Percentiles rank a stretch among this genome's conserved stretches.
Conservation (phyloP, 2,888 invertebrate genomes). For the Drosophila meridiana region DNA sequence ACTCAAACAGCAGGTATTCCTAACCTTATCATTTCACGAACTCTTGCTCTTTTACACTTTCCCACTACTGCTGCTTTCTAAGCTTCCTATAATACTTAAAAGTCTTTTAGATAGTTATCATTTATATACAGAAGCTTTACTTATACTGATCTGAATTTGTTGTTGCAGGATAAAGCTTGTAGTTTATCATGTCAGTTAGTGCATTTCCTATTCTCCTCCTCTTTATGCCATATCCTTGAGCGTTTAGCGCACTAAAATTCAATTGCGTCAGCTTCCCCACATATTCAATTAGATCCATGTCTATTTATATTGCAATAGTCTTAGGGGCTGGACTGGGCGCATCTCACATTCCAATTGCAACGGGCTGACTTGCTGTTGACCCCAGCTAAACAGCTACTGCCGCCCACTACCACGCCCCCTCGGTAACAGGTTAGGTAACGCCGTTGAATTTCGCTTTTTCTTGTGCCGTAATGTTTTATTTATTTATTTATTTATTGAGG, state of each 20-base stretch:
- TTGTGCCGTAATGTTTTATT: conserved; percentile 57
- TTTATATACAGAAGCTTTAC: neutral
- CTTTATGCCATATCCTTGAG: neutral
- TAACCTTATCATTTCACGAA: too few relatives aligned
- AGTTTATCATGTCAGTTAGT: too few relatives aligned
- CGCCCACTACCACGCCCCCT: neutral
- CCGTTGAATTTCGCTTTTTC: conserved; percentile 37
- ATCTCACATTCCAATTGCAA: conserved; percentile 57
- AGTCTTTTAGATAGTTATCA: too few relatives aligned
- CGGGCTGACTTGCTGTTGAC: conserved; percentile 26
- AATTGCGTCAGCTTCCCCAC: neutral
- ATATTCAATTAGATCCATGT: neutral
- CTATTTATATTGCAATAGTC: conserved; percentile 14
- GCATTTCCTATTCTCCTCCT: neutral
- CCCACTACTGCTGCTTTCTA: neutral
- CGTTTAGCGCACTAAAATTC: neutral
- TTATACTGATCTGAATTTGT: neutral
- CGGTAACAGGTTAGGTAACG: conserved; percentile 17
- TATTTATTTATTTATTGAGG: conserved; percentile 66
- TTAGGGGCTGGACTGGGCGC: conserved; percentile 6
- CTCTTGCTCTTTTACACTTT: neutral
- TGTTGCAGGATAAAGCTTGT: too few relatives aligned
- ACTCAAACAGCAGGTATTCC: too few relatives aligned
- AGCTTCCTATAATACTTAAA: too few relatives aligned
- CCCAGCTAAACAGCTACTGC: neutral